phyloP scores from a whole-genome alignment of 2,113 vertebrate genomes.

The Oreotragus oreotragus region DNA sequence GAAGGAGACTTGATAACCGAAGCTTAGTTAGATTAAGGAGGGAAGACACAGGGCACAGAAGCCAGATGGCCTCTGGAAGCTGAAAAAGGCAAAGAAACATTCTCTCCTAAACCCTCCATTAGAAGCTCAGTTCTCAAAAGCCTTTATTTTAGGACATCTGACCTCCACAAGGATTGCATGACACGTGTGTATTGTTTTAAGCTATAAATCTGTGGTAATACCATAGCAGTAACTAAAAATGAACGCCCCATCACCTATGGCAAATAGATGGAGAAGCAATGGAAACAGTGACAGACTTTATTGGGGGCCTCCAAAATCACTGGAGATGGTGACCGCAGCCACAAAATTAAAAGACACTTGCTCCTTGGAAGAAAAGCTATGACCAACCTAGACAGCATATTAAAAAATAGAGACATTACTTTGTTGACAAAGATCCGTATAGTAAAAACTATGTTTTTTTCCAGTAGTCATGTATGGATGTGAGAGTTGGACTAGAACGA shows the following conservation, averaged over 20 bases:
- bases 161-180: neutral
- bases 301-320: neutral
- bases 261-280: neutral
- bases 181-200: neutral
- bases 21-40: neutral
- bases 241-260: neutral
- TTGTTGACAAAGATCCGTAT: neutral
- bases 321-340: neutral
- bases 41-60: neutral
- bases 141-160: neutral
- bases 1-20: rapidly evolving
- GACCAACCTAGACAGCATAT: neutral
- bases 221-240: neutral
- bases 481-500: neutral
- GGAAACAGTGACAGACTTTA: neutral
- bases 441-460: neutral
- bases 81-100: neutral
- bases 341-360: neutral
- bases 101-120: neutral
- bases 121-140: neutral
- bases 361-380: neutral
- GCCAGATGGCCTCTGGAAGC: neutral
- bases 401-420: neutral
- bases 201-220: neutral
- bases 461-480: neutral